phyloP scores from a whole-genome alignment of 2,888 invertebrate genomes.

The Melinaea menophilus region DNA sequence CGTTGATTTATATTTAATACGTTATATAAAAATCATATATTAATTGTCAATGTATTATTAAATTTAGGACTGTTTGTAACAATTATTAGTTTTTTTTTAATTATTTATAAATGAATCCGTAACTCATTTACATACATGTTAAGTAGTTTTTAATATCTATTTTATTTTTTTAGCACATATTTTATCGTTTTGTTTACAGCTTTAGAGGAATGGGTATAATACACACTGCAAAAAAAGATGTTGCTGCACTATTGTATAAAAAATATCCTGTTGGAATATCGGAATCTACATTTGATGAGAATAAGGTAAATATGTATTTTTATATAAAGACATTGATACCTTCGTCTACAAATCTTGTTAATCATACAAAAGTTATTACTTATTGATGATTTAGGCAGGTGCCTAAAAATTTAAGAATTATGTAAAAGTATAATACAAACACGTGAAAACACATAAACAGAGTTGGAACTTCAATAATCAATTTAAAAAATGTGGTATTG shows the following conservation, averaged over 20 bases:
- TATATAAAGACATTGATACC: conserved; percentile 54
- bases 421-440: no score
- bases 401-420: no score
- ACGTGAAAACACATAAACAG: no score
- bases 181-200: conserved; percentile 55
- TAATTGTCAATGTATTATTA: not conserved
- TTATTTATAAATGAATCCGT: no score
- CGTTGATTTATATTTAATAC: conserved; percentile 29
- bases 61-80: no score
- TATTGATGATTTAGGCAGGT: no score
- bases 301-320: conserved; percentile 43
- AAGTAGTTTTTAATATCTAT: no score
- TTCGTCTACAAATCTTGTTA: not conserved
- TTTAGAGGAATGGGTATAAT: conserved; percentile 92
- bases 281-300: conserved; percentile 35
- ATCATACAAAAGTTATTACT: not conserved
- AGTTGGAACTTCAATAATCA: no score
- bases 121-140: no score
- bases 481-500: no score
- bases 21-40: not conserved
- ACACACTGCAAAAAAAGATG: conserved; percentile 89
- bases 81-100: no score
- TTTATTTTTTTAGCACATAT: no score
- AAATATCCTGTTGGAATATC: conserved; percentile 71
- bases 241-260: conserved; percentile 80